Evolutionary conservation across 2,888 invertebrate species (phyloP).

Genomic region (Drosophila anomelani): DNA sequence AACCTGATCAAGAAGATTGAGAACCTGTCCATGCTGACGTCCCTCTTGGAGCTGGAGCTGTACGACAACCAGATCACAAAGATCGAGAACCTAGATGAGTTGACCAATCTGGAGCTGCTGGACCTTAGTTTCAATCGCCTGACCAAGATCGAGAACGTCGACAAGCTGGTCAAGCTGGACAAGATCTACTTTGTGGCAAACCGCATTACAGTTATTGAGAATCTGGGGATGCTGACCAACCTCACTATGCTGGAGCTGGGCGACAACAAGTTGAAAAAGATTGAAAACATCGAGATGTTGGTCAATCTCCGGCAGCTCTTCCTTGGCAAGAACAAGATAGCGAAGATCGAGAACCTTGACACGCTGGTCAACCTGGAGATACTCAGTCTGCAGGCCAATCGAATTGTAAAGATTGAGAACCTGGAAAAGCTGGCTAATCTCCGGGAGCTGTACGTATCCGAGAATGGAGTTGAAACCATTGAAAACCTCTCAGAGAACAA

Average conservation of each 20-base stretch:
- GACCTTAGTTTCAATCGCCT: constrained; percentile 98
- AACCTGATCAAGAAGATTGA: constrained; percentile 98
- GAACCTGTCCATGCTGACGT: constrained; percentile 91
- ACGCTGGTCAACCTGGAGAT: constrained; percentile 90
- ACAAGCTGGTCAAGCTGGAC: constrained; percentile 89
- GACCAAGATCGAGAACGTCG: constrained; percentile 93
- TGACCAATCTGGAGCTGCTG: constrained; percentile 94
- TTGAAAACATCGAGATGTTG: constrained; percentile 93
- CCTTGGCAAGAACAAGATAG: constrained; percentile 97
- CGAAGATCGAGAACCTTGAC: constrained; percentile 93
- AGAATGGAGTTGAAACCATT: constrained; percentile 94
- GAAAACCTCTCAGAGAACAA: constrained; percentile 90
- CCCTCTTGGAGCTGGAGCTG: constrained; percentile 94
- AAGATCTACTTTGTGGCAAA: constrained; percentile 96
- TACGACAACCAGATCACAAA: constrained; percentile 98
- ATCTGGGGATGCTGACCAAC: constrained; percentile 91
- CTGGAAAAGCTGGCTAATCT: constrained; percentile 90
- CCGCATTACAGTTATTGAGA: constrained; percentile 94
- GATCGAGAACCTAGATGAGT: constrained; percentile 94
- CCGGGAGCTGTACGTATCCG: constrained; percentile 95
- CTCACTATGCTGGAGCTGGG: constrained; percentile 96
- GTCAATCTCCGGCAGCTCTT: constrained; percentile 91
- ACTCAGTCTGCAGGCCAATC: constrained; percentile 95
- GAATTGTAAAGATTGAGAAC: constrained; percentile 94
- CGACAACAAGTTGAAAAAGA: constrained; percentile 95